Conservation (phyloP, 2,113 vertebrate species). For the Nematolebias whitei region DNA sequence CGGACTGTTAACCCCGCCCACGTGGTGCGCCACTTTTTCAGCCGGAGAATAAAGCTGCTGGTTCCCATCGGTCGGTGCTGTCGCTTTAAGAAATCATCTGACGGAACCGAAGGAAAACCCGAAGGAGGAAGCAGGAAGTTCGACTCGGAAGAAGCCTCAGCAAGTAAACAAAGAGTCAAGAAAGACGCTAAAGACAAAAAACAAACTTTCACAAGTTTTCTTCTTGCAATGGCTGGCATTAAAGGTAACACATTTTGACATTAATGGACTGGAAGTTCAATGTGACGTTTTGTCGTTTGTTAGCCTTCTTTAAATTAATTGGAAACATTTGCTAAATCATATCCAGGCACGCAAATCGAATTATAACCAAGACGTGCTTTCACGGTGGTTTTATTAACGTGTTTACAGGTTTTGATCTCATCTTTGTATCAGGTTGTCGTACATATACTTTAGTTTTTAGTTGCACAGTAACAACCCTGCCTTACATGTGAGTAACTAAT, state of each 20-base stretch:
- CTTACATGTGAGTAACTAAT: neutral
- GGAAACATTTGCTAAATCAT: conserved; percentile 12
- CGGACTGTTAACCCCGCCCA: too few relatives aligned
- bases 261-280: neutral
- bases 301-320: neutral
- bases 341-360: neutral
- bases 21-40: too few relatives aligned
- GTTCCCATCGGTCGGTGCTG: conserved; percentile 10
- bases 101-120: conserved; percentile 11
- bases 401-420: neutral
- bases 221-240: conserved; percentile 76
- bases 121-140: conserved; percentile 68
- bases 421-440: neutral
- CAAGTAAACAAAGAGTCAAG: conserved; percentile 54
- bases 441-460: neutral
- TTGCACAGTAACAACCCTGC: neutral
- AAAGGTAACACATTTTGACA: conserved; percentile 69
- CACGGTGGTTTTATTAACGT: neutral
- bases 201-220: neutral
- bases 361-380: neutral
- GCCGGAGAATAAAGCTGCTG: too few relatives aligned
- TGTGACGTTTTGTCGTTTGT: neutral
- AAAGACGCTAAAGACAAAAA: conserved; percentile 30
- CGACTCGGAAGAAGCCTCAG: neutral
- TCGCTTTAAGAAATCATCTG: conserved; percentile 70